Conservation (phyloP, 2,888 invertebrate species). For the Orthosia gothica region DNA sequence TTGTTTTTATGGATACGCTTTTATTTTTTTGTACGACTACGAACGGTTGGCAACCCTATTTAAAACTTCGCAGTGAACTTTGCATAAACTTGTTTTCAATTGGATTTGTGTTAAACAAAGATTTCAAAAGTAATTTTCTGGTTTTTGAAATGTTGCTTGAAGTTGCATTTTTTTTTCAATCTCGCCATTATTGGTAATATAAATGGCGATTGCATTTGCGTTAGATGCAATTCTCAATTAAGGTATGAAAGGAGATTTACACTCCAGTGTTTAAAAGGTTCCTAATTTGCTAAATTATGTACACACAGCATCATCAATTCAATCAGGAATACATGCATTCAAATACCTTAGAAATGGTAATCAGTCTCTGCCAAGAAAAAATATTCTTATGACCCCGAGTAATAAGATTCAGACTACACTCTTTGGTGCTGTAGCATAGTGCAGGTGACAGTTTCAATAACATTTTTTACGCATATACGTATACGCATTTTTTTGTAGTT, state of each 20-base stretch:
- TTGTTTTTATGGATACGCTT: no score
- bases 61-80: slow-evolving; percentile 31
- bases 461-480: no score
- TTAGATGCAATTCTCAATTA: slow-evolving; percentile 1
- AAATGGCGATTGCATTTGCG: slow-evolving; percentile 17
- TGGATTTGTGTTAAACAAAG: slow-evolving; percentile 18
- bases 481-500: no score
- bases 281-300: neutral
- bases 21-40: no score
- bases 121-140: slow-evolving; percentile 49
- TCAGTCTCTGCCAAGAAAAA: no score
- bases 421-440: no score
- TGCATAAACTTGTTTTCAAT: slow-evolving; percentile 44
- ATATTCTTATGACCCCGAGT: neutral
- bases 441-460: no score
- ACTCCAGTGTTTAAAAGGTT: neutral
- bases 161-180: slow-evolving; percentile 6
- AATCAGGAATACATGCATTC: no score
- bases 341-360: no score
- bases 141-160: slow-evolving; percentile 27
- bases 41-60: neutral
- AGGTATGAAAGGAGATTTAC: neutral
- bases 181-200: slow-evolving; percentile 6
- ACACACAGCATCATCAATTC: no score
- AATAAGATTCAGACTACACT: no score